Evolutionary conservation across 2,888 invertebrate species (phyloP), one percentile per base, ranked within the genome.

Genomic region (Cryptocheilus praepositus): DNA sequence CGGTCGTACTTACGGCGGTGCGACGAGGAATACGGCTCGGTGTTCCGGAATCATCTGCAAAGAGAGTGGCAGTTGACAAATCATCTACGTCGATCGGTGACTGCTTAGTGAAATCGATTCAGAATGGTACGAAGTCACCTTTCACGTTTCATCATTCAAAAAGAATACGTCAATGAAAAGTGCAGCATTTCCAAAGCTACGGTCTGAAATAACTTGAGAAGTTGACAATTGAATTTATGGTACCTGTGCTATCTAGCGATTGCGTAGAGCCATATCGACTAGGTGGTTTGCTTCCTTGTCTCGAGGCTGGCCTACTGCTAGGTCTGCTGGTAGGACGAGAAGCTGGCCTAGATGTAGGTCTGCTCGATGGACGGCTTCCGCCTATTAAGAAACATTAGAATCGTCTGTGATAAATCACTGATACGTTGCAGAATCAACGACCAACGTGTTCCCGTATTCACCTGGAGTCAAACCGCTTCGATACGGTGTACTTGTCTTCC

Each of bases 181-280:
- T n/a, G n/a, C n/a, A n/a, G n/a, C n/a, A n/a, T n/a, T n/a, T n/a
- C n/a, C n/a, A n/a, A n/a, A n/a, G n/a, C n/a, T n/a, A n/a, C n/a
- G n/a, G n/a, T n/a, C n/a, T n/a, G n/a, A n/a, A n/a, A n/a, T n/a
- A n/a, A n/a, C n/a, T n/a, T n/a, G n/a, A n/a, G n/a, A n/a, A n/a
- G n/a, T n/a, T n/a, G n/a, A n/a, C n/a, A n/a, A n/a, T n/a, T n/a
- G n/a, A n/a, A n/a, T 56, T 28, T 13, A n/a, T 44, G 45, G 76
- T 89, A 95, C 96, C 96, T 88, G 95, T 95, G 88, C 96, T 95
- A 88, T 96, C 96, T 78, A 97, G 90, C 53, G 97, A 97, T 71
- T 96, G 92, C 85, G 96, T 97, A 54, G 98, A 98, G 77, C 97
- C 97, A 86, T 97, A 96, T 81, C 97, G 93, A 79, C 97, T 97